phyloP scores from a whole-genome alignment of 2,797 vertebrate genomes.

The Eulemur albifrons region DNA sequence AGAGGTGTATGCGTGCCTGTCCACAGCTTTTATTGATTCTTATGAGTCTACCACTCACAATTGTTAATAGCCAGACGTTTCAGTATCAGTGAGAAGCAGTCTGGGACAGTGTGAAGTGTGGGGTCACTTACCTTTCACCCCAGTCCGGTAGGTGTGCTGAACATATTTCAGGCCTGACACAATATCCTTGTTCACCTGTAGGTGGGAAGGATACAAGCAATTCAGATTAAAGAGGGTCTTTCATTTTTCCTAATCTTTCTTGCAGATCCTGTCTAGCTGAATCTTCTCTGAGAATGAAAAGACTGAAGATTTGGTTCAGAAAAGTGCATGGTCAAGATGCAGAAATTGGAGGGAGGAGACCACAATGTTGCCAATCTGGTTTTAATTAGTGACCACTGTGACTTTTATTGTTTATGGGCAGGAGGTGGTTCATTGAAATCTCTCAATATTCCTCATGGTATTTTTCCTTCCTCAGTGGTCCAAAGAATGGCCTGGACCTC shows the following conservation, averaged over 20 bases:
- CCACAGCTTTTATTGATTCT: neutral
- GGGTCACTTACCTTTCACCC: conserved; percentile 86
- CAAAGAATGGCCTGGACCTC: neutral
- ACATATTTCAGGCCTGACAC: conserved; percentile 89
- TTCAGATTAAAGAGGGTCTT: neutral
- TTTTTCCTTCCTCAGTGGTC: neutral
- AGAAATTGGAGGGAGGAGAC: neutral
- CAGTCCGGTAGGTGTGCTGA: conserved; percentile 86
- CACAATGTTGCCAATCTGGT: neutral
- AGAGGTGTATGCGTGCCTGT: neutral
- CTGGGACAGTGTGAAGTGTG: neutral
- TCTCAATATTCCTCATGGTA: neutral
- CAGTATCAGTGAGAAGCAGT: neutral
- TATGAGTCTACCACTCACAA: neutral
- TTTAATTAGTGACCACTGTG: neutral
- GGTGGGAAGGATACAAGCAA: conserved; percentile 19
- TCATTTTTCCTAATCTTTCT: neutral
- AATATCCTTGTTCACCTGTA: conserved; percentile 88
- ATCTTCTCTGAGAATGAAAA: neutral
- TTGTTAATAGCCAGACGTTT: neutral
- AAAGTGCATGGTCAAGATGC: neutral
- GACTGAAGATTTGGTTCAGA: neutral
- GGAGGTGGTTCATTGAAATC: neutral
- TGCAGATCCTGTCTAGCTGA: neutral
- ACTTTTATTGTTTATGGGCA: neutral